Evolutionary conservation across 2,797 vertebrate genomes (phyloP), one percentile per base, ranked within the genome.

Genomic region (Sardinella longiceps): DNA sequence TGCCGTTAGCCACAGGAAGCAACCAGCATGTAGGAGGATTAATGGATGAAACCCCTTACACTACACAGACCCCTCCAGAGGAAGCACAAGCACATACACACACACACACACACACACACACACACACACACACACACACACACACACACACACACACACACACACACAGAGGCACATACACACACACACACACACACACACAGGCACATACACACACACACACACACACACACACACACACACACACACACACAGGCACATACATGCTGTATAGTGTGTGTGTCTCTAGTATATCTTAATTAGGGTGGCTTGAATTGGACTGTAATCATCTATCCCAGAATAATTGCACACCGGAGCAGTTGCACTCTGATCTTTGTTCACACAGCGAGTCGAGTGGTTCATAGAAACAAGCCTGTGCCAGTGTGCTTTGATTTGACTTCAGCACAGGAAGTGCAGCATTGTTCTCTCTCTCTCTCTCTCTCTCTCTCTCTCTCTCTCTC

Each of bases 1-100:
- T n/a, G 82, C 84, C 83, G 88, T 87, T 89, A 88, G 88, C 85
- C 82, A 77, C 83, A 84, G 88, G 88, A 88, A 87, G 88, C 84
- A 85, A 85, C 83, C 30, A 84, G 86, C 87, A 86, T 84, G 46
- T 86, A 85, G 37, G 63, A 88, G 87, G 88, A 89, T 89, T 90
- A 89, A 89, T 90, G 88, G 88, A 63, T 74, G 81, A 86, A 85
- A 77, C 66, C 66, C 84, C 87, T 80, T 88, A 89, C 84, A 84
- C 89, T 87, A 84, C 83, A 53, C 88, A 87, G 88, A 85, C 85
- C 28, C 15, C 50, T 28, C 6, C 28, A 20, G 30, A 74, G 74
- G 48, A 46, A 28, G 33, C 81, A 56, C 37, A 39, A 10, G 11
- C 28, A 10, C 70, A 58, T 37, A 81, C 33, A 20, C 15, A 74